Percentiles rank a stretch among this genome's conserved stretches.
These are phyloP conservation scores for Echiichthys vipera DNA, from an alignment of 2,797 vertebrate species.

Conservation along the genomic window DNA sequence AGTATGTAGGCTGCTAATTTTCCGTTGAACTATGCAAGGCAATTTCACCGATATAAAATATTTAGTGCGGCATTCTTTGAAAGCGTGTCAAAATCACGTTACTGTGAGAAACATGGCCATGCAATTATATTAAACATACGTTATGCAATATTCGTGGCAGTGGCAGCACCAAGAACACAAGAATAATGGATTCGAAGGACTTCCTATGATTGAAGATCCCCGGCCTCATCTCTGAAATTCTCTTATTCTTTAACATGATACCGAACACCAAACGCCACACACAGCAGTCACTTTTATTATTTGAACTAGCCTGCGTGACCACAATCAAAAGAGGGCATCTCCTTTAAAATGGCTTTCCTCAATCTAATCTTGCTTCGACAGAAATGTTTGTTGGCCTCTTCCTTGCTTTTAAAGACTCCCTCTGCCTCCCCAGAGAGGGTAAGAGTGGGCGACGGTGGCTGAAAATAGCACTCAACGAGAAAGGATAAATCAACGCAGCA, in stretches of 20 bases:
- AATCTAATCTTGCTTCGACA: slow-evolving; percentile 52
- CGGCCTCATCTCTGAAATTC: slow-evolving; percentile 4
- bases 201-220: slow-evolving; percentile 13
- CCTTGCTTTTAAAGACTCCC: slow-evolving; percentile 63
- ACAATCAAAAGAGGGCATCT: slow-evolving; percentile 17
- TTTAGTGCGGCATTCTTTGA: slow-evolving; percentile 3
- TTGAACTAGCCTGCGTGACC: not conserved
- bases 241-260: slow-evolving; percentile 17
- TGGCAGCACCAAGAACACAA: not conserved
- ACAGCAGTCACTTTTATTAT: slow-evolving; percentile 1
- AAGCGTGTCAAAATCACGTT: slow-evolving; percentile 5
- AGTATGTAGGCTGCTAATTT: not conserved
- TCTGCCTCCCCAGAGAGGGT: slow-evolving; percentile 55
- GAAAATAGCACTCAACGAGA: slow-evolving; percentile 77
- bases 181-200: not conserved
- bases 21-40: not conserved
- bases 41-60: not conserved
- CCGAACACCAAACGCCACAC: slow-evolving; percentile 1
- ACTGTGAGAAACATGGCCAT: slow-evolving; percentile 3
- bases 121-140: slow-evolving; percentile 4
- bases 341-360: slow-evolving; percentile 39
- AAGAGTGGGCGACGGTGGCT: slow-evolving; percentile 69
- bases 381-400: slow-evolving; percentile 52
- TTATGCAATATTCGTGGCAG: not conserved
- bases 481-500: slow-evolving; percentile 79